These are phyloP conservation scores for Cacatua alba DNA, from an alignment of 2,113 vertebrate genomes.

Conservation along the genomic window DNA sequence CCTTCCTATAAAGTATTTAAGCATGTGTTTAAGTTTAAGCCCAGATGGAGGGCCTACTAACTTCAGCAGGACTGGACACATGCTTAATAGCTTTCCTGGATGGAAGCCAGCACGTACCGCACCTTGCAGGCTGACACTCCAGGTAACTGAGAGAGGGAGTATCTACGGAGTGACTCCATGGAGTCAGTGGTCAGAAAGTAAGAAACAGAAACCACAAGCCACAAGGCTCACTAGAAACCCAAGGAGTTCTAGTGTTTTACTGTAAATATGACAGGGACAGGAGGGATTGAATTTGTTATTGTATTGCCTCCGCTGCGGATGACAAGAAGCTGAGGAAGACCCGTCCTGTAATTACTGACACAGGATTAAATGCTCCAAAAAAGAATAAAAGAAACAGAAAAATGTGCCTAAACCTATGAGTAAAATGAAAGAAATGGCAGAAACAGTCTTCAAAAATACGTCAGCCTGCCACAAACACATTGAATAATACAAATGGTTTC, in stretches of 20 bases:
- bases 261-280: not conserved
- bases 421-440: not conserved
- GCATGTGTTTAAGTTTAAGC: conserved; percentile 13
- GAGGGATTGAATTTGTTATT: not conserved
- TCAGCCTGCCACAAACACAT: not conserved
- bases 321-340: not conserved
- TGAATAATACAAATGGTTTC: not conserved
- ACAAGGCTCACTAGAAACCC: not conserved
- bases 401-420: not conserved
- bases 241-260: not conserved
- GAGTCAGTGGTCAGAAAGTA: not conserved
- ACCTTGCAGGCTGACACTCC: not conserved
- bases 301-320: not conserved
- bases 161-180: not conserved
- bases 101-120: rapidly evolving
- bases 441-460: not conserved
- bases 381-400: not conserved
- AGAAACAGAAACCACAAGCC: not conserved
- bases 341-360: not conserved
- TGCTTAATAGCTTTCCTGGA: not conserved
- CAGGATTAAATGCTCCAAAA: not conserved
- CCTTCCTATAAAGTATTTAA: conserved; percentile 2
- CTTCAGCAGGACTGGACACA: not conserved
- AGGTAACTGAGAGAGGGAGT: not conserved
- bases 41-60: not conserved